phyloP scores from a whole-genome alignment of 2,888 invertebrate species.

The Drosophila atripex region DNA sequence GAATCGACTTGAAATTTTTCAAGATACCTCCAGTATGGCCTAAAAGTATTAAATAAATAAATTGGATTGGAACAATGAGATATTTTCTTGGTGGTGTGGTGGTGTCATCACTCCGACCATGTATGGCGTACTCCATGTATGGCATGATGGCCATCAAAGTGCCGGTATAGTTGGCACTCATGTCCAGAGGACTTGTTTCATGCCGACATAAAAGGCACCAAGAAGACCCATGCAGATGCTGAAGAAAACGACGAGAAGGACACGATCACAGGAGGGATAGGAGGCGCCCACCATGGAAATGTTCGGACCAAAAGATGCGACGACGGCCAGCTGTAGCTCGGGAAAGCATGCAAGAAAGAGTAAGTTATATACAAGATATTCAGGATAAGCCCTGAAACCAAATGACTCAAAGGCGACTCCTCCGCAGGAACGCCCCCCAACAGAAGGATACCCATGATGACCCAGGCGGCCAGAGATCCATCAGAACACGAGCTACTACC shows the following conservation, averaged over 20 bases:
- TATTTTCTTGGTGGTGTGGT: neutral
- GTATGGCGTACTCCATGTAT: conserved; percentile 88
- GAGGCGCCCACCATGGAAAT: conserved; percentile 88
- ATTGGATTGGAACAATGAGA: neutral
- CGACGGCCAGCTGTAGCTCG: conserved; percentile 88
- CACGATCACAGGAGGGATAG: conserved; percentile 88
- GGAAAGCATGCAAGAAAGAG: conserved; percentile 83
- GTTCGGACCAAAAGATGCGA: conserved; percentile 90
- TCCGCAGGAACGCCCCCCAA: conserved; percentile 93
- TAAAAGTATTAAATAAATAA: conserved; percentile 57
- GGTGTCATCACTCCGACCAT: conserved; percentile 88
- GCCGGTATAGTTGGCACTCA: conserved; percentile 88
- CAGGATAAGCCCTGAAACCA: conserved; percentile 85
- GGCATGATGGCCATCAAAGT: conserved; percentile 89
- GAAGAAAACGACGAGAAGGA: conserved; percentile 86
- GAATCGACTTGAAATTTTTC: no score
- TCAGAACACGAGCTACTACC: no score
- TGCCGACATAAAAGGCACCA: conserved; percentile 89
- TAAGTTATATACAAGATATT: neutral
- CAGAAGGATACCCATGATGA: conserved; percentile 87
- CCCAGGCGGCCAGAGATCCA: no score
- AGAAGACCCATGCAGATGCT: conserved; percentile 89
- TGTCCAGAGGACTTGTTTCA: conserved; percentile 88
- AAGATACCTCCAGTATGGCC: no score
- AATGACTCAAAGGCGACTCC: conserved; percentile 86